These are phyloP conservation scores for Chloropsis hardwickii DNA, from an alignment of 2,113 vertebrate genomes.

Conservation along the genomic window DNA sequence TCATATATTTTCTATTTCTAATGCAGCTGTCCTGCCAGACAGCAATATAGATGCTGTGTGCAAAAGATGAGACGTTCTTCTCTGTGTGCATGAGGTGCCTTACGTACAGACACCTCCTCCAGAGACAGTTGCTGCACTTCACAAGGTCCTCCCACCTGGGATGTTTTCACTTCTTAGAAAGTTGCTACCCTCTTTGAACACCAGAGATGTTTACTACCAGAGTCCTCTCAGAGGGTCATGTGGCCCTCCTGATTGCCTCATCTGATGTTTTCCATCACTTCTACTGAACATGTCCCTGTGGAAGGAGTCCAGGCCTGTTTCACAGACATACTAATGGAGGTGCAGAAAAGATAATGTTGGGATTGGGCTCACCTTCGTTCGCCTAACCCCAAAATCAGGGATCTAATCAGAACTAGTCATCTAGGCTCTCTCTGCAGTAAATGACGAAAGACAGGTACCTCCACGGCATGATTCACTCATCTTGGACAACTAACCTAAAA, in stretches of 20 bases:
- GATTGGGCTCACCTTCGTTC: background rate
- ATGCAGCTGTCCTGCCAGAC: background rate
- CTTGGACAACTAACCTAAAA: conserved; percentile 22
- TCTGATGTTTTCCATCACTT: background rate
- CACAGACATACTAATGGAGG: background rate
- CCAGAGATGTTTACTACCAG: background rate
- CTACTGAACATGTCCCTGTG: accelerated
- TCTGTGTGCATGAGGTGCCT: accelerated
- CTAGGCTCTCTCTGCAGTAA: background rate
- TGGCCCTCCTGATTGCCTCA: background rate
- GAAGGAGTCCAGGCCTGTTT: background rate
- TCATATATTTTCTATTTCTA: background rate
- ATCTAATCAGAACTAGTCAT: conserved; percentile 26
- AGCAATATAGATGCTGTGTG: background rate
- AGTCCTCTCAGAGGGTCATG: background rate
- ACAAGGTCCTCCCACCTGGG: background rate
- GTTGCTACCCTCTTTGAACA: background rate
- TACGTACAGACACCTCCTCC: background rate
- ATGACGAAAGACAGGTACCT: background rate
- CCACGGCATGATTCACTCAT: background rate
- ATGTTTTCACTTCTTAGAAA: background rate
- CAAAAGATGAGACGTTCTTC: background rate
- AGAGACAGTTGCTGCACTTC: background rate
- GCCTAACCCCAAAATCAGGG: background rate
- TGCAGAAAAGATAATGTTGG: background rate